These are phyloP conservation scores for Drosophila navojoa DNA, from an alignment of 1,140 invertebrate species.

Conservation along the genomic window DNA sequence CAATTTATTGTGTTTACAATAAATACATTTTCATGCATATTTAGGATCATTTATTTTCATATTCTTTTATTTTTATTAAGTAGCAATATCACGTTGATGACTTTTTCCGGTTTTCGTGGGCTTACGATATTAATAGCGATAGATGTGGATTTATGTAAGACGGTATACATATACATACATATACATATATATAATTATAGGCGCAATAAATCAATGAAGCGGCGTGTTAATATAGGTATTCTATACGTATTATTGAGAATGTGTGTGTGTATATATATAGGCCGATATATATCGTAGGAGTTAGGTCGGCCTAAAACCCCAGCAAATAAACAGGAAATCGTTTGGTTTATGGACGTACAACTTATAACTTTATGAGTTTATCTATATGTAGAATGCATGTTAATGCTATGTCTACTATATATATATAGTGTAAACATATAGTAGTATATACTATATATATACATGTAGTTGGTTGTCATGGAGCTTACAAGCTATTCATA, in stretches of 20 bases:
- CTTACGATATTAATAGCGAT: conserved; percentile 49
- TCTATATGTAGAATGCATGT: conserved; percentile 6
- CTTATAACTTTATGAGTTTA: conserved; percentile 23
- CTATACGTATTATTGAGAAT: conserved; percentile 15
- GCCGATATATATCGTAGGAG: conserved; percentile 11
- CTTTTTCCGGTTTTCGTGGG: conserved; percentile 40
- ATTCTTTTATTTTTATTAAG: conserved; percentile 52
- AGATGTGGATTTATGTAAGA: conserved; percentile 54
- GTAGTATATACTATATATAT: conserved; percentile 18
- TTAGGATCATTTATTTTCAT: conserved; percentile 48
- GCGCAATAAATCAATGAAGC: conserved; percentile 68
- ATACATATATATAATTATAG: no score
- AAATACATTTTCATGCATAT: conserved; percentile 1
- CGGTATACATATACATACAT: conserved; percentile 47
- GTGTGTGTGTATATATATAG: conserved; percentile 11
- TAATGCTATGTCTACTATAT: conserved; percentile 24
- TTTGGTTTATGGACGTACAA: conserved; percentile 57
- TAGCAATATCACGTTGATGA: conserved; percentile 81
- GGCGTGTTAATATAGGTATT: conserved; percentile 55
- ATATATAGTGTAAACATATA: conserved; percentile 9
- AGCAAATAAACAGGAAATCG: conserved; percentile 7
- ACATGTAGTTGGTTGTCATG: conserved; percentile 20
- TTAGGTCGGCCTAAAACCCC: conserved; percentile 7
- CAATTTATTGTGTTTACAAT: background rate
- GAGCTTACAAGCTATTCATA: conserved; percentile 56